Conservation (phyloP, 2,797 vertebrate genomes). For the Acanthurus tractus region DNA sequence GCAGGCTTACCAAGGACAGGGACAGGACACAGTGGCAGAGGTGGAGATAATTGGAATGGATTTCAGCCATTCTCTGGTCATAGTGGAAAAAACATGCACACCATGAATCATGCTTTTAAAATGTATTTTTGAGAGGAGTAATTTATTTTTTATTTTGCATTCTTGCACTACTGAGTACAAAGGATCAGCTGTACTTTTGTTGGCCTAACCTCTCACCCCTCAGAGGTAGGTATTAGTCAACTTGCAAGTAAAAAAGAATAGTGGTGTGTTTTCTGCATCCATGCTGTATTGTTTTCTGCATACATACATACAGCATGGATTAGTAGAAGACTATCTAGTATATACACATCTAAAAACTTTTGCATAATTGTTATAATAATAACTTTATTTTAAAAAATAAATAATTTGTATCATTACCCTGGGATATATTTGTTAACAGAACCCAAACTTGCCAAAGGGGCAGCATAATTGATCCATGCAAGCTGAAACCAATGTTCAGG, state of each 20-base stretch:
- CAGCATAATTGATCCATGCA: constrained; percentile 40
- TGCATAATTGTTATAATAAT: too few relatives aligned
- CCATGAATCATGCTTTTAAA: constrained; percentile 12
- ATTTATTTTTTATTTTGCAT: constrained; percentile 3
- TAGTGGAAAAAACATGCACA: background rate
- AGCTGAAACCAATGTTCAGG: constrained; percentile 32
- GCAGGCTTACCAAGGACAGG: constrained; percentile 58
- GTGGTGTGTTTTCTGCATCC: background rate
- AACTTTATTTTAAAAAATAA: constrained; percentile 1
- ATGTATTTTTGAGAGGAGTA: constrained; percentile 11
- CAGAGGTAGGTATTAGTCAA: too few relatives aligned
- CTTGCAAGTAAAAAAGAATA: background rate
- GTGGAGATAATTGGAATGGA: constrained; percentile 33
- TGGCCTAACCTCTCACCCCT: too few relatives aligned
- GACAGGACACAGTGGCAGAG: constrained; percentile 44
- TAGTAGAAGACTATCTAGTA: background rate
- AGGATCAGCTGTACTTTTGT: constrained; percentile 6
- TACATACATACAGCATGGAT: too few relatives aligned
- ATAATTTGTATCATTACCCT: background rate
- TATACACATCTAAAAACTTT: constrained; percentile 5
- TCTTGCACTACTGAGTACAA: background rate
- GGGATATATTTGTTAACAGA: constrained; percentile 10
- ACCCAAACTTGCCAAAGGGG: constrained; percentile 26
- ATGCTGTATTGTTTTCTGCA: background rate
- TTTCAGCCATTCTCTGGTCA: constrained; percentile 22